Percentiles rank a stretch among this genome's conserved stretches.
These are phyloP conservation scores for Tenrec ecaudatus DNA, from an alignment of 2,113 vertebrate species.

Conservation along the genomic window DNA sequence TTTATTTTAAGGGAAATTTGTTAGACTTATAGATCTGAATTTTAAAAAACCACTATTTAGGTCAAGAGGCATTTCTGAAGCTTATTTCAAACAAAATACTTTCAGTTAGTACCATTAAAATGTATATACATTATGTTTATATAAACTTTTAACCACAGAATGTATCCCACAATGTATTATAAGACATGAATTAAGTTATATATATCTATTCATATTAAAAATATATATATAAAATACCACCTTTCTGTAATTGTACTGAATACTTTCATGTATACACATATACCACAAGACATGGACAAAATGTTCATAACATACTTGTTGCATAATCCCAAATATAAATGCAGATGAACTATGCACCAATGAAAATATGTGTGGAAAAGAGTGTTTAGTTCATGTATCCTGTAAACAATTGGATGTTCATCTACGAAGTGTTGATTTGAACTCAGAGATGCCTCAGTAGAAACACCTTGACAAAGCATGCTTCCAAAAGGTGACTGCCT, in stretches of 20 bases:
- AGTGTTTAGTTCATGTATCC: no score
- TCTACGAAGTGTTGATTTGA: no score
- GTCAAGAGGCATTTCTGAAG: background rate
- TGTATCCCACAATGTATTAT: constrained; percentile 3
- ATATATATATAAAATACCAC: background rate
- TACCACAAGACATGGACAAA: background rate
- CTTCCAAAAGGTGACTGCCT: background rate
- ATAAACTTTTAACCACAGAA: background rate
- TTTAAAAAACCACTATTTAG: background rate
- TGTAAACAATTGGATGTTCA: no score
- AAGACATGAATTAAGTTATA: background rate
- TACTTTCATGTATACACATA: background rate
- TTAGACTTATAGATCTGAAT: background rate
- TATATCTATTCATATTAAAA: background rate
- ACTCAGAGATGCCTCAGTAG: background rate
- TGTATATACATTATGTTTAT: constrained; percentile 31
- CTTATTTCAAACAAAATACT: background rate
- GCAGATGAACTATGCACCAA: background rate
- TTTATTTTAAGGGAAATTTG: background rate
- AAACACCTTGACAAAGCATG: background rate
- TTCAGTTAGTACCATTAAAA: background rate
- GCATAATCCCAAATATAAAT: background rate
- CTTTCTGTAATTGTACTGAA: constrained; percentile 27
- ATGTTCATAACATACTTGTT: background rate
- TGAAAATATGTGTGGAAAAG: no score